Evolutionary conservation across 2,797 vertebrate species (phyloP).

Genomic region (Dendrocincla fuliginosa): DNA sequence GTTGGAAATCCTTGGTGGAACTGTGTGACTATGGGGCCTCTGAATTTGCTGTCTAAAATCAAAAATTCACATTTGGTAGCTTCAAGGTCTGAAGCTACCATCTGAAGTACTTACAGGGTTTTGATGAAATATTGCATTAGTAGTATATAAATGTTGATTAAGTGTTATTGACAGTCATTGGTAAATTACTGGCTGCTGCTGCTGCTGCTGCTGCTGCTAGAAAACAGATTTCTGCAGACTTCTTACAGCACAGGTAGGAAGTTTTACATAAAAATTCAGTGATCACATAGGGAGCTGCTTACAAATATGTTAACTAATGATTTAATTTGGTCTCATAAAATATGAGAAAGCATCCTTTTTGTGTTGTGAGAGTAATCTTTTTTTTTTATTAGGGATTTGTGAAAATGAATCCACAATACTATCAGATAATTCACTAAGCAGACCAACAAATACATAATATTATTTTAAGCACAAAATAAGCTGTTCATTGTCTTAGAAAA

Average conservation of each 20-base stretch:
- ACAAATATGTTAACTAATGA: not conserved
- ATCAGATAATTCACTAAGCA: not conserved
- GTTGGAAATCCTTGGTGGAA: not conserved
- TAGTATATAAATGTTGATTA: not conserved
- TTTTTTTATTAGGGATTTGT: not conserved
- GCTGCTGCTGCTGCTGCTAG: not conserved
- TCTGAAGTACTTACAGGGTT: not conserved
- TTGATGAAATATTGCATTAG: not conserved
- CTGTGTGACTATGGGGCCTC: not conserved
- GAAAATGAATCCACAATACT: not conserved
- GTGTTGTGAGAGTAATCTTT: not conserved
- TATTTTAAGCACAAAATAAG: not conserved
- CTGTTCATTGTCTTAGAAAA: not conserved
- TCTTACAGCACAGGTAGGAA: not conserved
- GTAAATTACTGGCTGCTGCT: not conserved
- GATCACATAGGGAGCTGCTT: not conserved
- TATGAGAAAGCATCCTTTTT: not conserved
- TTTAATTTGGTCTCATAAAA: not conserved
- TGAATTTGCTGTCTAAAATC: not conserved
- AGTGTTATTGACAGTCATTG: not conserved
- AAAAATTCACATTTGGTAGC: not conserved
- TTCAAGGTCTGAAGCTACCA: not conserved
- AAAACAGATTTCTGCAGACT: not conserved
- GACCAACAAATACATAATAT: not conserved
- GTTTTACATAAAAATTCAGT: not conserved